phyloP scores from a whole-genome alignment of 1,140 invertebrate species.

The Drosophila melanica region DNA sequence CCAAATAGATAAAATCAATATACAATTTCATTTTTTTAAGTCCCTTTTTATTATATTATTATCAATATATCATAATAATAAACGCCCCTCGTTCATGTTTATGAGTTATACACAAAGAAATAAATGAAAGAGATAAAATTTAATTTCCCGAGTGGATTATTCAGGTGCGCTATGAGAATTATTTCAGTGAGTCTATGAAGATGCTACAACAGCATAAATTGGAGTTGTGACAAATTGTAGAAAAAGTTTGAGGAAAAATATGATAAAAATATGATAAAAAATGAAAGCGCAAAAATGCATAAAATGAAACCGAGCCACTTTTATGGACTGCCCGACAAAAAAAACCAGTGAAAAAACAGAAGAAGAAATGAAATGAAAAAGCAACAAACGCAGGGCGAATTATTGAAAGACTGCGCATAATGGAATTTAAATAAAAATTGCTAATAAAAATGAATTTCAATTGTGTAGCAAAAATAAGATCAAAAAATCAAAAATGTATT shows the following conservation, averaged over 20 bases:
- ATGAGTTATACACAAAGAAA: slow-evolving; percentile 38
- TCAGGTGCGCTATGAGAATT: slow-evolving; percentile 11
- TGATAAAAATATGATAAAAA: slow-evolving; percentile 49
- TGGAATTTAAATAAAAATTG: slow-evolving; percentile 1
- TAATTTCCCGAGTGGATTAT: slow-evolving; percentile 79
- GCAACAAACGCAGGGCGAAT: slow-evolving; percentile 2
- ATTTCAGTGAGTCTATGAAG: slow-evolving; percentile 16
- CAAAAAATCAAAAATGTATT: background rate
- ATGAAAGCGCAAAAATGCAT: slow-evolving; percentile 25
- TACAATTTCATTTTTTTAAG: too few relatives aligned
- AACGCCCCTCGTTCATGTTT: slow-evolving; percentile 10
- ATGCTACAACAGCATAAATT: slow-evolving; percentile 53
- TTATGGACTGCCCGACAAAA: slow-evolving; percentile 8
- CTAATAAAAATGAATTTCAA: slow-evolving; percentile 12
- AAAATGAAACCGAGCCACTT: slow-evolving; percentile 17
- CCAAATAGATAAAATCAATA: too few relatives aligned
- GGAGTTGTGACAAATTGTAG: slow-evolving; percentile 61
- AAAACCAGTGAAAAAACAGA: background rate
- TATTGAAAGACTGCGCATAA: slow-evolving; percentile 8
- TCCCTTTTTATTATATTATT: too few relatives aligned
- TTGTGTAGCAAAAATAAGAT: background rate
- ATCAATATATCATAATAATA: background rate
- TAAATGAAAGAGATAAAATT: slow-evolving; percentile 29
- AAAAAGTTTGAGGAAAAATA: slow-evolving; percentile 39
- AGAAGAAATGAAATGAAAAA: slow-evolving; percentile 26